Evolutionary conservation across 35 echinoderm and acorn worm species (phyloP).

Genomic region (Strongylocentrotus purpuratus): DNA sequence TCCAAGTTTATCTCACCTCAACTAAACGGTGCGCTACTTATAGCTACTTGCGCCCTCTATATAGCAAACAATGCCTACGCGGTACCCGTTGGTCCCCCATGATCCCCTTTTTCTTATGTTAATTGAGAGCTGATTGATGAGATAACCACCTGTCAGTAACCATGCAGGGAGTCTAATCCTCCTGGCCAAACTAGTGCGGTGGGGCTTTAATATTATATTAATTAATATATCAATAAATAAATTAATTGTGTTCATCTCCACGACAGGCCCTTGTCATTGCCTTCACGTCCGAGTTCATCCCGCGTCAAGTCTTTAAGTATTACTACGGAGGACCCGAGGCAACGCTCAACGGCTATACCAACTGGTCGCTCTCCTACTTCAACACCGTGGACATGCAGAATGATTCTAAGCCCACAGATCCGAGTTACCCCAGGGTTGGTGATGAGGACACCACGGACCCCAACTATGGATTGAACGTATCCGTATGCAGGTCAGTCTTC

Average conservation of each 20-base stretch:
- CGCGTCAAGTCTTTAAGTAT: constrained; percentile 73
- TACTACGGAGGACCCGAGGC: neutral
- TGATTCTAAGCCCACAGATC: constrained; percentile 25
- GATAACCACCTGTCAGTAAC: too few relatives aligned
- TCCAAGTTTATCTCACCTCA: neutral
- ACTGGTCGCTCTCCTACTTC: constrained; percentile 76
- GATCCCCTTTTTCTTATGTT: too few relatives aligned
- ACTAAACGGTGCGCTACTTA: too few relatives aligned
- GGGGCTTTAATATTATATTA: too few relatives aligned
- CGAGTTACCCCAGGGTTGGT: constrained; percentile 24
- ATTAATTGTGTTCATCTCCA: too few relatives aligned
- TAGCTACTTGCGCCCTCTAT: too few relatives aligned
- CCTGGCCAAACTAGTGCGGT: too few relatives aligned
- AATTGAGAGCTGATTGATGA: too few relatives aligned
- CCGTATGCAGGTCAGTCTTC: constrained; percentile 39
- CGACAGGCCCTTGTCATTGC: constrained; percentile 87
- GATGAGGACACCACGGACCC: constrained; percentile 49
- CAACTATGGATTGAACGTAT: neutral
- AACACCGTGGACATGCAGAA: constrained; percentile 52
- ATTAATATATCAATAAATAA: too few relatives aligned
- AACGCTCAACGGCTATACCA: constrained; percentile 64
- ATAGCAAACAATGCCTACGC: too few relatives aligned
- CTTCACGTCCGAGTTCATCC: constrained; percentile 95
- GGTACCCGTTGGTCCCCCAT: too few relatives aligned
- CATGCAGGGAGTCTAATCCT: too few relatives aligned